Evolutionary conservation across 2,888 invertebrate genomes (phyloP).

Genomic region (Siphonodentalium dalli): DNA sequence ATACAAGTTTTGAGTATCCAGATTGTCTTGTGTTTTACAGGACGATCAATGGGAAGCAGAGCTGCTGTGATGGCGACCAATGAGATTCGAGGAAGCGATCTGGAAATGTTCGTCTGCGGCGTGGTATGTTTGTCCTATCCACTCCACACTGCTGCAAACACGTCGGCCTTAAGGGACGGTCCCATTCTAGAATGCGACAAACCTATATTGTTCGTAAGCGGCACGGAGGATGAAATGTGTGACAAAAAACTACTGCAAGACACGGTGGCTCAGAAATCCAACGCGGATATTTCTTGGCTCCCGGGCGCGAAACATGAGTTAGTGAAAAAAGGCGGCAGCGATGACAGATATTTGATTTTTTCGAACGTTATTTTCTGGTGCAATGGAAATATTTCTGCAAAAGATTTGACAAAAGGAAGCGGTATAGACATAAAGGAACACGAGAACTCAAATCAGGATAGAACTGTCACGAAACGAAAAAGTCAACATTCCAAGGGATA

Average conservation of each 20-base stretch:
- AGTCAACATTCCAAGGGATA: too few species aligned
- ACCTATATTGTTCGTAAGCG: constrained; percentile 30
- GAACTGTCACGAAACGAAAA: too few species aligned
- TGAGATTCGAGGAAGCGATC: constrained; percentile 1
- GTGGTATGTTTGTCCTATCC: constrained; percentile 36
- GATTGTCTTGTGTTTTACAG: too few species aligned
- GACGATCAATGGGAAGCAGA: constrained; percentile 37
- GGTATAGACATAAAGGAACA: too few species aligned
- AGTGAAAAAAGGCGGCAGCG: constrained; percentile 10
- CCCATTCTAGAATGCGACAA: constrained; percentile 22
- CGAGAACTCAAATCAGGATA: too few species aligned
- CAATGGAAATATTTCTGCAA: too few species aligned
- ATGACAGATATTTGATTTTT: too few species aligned
- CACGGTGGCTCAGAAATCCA: constrained; percentile 6
- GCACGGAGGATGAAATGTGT: constrained; percentile 32
- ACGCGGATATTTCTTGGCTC: constrained; percentile 24
- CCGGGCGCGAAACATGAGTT: constrained; percentile 26
- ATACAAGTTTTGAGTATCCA: too few species aligned
- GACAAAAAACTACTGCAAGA: constrained; percentile 13
- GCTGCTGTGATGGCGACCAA: constrained; percentile 30
- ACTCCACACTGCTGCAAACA: constrained; percentile 29
- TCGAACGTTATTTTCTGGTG: too few species aligned
- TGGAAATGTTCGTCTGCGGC: constrained; percentile 21
- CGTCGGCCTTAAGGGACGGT: constrained; percentile 20
- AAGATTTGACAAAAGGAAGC: too few species aligned